Base-by-base conservation (phyloP, 2,113 vertebrate species). In the Dolichotis patagonum region DNA sequence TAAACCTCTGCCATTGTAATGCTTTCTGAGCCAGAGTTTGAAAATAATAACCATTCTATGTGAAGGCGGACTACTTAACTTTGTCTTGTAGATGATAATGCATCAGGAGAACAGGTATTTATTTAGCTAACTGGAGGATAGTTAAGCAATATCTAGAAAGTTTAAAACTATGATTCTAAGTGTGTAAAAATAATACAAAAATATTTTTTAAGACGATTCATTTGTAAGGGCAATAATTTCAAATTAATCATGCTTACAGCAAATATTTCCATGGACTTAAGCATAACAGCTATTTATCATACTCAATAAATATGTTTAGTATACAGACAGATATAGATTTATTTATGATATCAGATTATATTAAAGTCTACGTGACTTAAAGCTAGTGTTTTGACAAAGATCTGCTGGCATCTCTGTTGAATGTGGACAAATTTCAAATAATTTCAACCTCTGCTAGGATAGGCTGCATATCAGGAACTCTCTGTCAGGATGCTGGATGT, bases 361-460 rank as follows among this genome's bases (percentile, higher is more conserved):
- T 81, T 16, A 10, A 87, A 58, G 38, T 88, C 49, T 75, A 43
- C 16, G 0, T 52, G 8, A 80, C 10, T 56, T 94, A 30, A 78
- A 87, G 11, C 63, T 63, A 63, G 17, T 69, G 30, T 67, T 90
- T 82, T 90, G 54, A 96, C 17, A 82, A 78, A 22, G 88, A 22
- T 88, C 2, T 0, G 88, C 89, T 32, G 11, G 73, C 73, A 26
- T 49, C 83, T 30, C 65, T 75, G 41, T 71, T 52, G 78, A 88
- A 56, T 12, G 16, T 19, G 7, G 14, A 52, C 60, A 88, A 52
- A 46, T 94, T 82, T 71, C 67, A 54, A n/a, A 60, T 22, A 32
- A 7, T 38, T 69, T 71, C 10, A 77, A 16, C 41, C 73, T 75
- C 12, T 13, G 24, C 22, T 43, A 46, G 41, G 73, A 41, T 41